Base-by-base conservation (phyloP, 2,888 invertebrate species). In the Melanargia galathea region DNA sequence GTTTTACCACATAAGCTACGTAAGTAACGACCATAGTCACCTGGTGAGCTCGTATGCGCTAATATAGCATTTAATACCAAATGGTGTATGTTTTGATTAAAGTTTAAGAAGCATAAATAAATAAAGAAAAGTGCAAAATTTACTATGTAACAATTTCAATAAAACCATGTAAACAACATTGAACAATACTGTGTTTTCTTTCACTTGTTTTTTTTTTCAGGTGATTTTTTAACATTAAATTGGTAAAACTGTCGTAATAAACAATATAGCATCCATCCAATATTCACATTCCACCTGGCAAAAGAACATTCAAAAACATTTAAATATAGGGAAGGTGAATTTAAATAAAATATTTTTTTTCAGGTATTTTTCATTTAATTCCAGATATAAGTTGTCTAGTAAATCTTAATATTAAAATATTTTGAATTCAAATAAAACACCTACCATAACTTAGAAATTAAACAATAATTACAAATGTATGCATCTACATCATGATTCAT, bases 61-160 rank as follows among this genome's bases (percentile, higher is more conserved):
- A 86, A 81, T 81, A 89, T 89, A 90, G 91, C 91, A 91, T 91
- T 91, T 91, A 91, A 87, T 89, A 90, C 89, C 90, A 89, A 90
- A 89, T 75, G 84, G 87, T 88, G 86, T 87, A 87, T 82, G 88
- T 90, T 89, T 90, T 86, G 86, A 89, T 81, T 88, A 89, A 86
- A 82, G 77, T 84, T 78, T 86, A 88, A 86, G 86, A 84, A 84
- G 82, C 82, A 79, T 84, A 84, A 81, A 84, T 79, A 81, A 85
- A 77, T 87, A 86, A 88, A 83, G 77, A 80, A 85, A 87, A 90
- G 90, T 90, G 90, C 90, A 91, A 91, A 91, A 90, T 89, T 91
- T 86, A 87, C 80, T 86, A 89, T 90, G 90, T 90, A 90, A 87
- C 82, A 84, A 84, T 86, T 89, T 89, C 87, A 90, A 90, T 89